Conservation (phyloP, 2,797 vertebrate genomes). For the Mormyrus hasselquistii region DNA sequence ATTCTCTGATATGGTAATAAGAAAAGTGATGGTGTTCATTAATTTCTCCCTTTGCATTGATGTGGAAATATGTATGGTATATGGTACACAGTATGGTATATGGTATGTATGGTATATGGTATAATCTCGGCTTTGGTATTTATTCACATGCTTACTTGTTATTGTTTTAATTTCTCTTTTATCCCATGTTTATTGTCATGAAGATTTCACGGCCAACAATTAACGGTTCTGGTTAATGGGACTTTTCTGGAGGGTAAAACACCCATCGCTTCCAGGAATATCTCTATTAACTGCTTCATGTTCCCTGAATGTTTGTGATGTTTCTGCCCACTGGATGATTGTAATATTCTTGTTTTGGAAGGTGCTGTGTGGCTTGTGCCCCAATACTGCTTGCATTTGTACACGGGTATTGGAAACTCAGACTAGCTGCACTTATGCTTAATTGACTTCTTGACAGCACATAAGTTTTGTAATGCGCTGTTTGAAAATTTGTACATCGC, state of each 20-base stretch:
- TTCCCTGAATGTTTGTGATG: neutral
- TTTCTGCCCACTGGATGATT: neutral
- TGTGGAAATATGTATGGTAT: neutral
- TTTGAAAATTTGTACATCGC: neutral
- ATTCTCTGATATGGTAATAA: neutral
- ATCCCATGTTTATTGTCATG: neutral
- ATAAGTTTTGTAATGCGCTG: neutral
- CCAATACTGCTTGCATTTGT: neutral
- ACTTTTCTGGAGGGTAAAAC: neutral
- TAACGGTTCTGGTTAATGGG: neutral
- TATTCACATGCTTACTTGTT: neutral
- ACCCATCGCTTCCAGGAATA: neutral
- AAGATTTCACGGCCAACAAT: neutral
- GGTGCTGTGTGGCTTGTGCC: neutral
- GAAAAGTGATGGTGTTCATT: neutral
- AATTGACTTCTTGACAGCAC: neutral
- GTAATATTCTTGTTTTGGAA: neutral
- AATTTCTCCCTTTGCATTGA: neutral
- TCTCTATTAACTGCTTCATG: neutral
- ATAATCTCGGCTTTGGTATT: neutral
- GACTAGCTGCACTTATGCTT: neutral
- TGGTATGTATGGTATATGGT: neutral
- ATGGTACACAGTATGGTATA: neutral
- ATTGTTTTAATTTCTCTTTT: constrained; percentile 2
- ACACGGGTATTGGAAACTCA: neutral